Conservation (phyloP, 1,140 invertebrate genomes). For the Caenorhabditis latens region DNA sequence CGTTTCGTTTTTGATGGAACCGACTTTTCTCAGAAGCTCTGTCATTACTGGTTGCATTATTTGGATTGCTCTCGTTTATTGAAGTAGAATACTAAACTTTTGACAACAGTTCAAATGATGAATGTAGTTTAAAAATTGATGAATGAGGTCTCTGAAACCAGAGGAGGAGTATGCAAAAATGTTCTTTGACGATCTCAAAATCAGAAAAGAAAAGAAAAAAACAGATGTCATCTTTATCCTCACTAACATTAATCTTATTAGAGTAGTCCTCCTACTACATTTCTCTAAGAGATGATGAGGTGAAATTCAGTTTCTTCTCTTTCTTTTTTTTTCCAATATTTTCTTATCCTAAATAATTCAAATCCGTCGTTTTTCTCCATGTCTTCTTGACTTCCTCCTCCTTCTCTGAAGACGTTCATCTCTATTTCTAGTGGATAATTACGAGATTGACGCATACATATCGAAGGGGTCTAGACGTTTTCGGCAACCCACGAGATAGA, state of each 20-base stretch:
- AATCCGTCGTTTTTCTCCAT: neutral
- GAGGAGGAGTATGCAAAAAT: too few relatives aligned
- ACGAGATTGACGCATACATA: slow-evolving; percentile 1
- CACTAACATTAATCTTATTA: neutral
- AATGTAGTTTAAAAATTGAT: too few relatives aligned
- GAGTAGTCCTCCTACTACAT: neutral
- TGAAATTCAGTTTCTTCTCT: neutral
- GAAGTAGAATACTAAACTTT: too few relatives aligned
- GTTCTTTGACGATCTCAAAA: too few relatives aligned
- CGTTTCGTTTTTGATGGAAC: too few relatives aligned
- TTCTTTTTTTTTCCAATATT: neutral
- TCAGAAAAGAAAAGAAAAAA: neutral
- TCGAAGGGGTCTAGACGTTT: neutral
- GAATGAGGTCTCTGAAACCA: too few relatives aligned
- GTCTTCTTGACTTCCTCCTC: neutral
- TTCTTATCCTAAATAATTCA: neutral
- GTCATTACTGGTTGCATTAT: too few relatives aligned
- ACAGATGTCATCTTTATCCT: neutral
- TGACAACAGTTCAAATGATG: too few relatives aligned
- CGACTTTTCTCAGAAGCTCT: too few relatives aligned
- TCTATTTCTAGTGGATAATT: neutral
- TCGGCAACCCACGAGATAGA: neutral
- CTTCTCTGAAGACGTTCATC: neutral
- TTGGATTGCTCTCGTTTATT: too few relatives aligned
- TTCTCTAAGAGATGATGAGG: neutral